Evolutionary conservation across 1,140 invertebrate species (phyloP), one percentile per base, ranked within the genome.

Genomic region (Zeugodacus cucurbitae): DNA sequence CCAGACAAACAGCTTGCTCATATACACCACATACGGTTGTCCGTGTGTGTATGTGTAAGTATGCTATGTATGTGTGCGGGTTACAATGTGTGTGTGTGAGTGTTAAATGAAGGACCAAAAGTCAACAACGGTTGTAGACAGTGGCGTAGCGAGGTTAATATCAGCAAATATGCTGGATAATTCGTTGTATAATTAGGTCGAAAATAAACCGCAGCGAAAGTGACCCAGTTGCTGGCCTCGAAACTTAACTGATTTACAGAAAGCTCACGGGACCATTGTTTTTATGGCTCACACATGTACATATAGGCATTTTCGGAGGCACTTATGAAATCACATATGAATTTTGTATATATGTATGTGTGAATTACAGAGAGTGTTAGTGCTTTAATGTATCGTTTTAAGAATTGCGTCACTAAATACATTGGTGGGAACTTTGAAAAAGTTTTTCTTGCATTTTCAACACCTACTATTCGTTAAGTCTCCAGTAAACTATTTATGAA

Each of bases 181-280:
- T 82, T 44, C 41, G 74, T 8, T 41, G 8, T 14, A 82, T 82
- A 82, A 82, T 82, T 82, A 82, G 74, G 74, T 82, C 74, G 41
- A 29, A 48, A 44, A 82, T 20, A 26, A 26, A 48, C 20, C 41
- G 22, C 29, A 82, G 44, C 1, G 74, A 82, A 82, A 48, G 74
- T 82, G 37, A 22, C 8, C n/a, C 41, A 26, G 74, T 48, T 48
- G 41, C n/a, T 37, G 44, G 74, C 41, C 74, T 48, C 74, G 74
- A 26, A 48, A 82, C 41, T 82, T 29, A 54, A 82, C 34, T 26
- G 74, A 82, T 82, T 82, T 74, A 41, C 34, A 74, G n/a, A n/a
- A 32, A 32, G 34, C 67, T 22, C 34, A 10, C 34, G n/a, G 67
- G 67, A 74, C 22, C 4, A 11, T 14, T 26, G 41, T 82, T 48